Evolutionary conservation across 1,140 invertebrate genomes (phyloP), one percentile per base, ranked within the genome.

Genomic region (Saccostrea cuccullata): DNA sequence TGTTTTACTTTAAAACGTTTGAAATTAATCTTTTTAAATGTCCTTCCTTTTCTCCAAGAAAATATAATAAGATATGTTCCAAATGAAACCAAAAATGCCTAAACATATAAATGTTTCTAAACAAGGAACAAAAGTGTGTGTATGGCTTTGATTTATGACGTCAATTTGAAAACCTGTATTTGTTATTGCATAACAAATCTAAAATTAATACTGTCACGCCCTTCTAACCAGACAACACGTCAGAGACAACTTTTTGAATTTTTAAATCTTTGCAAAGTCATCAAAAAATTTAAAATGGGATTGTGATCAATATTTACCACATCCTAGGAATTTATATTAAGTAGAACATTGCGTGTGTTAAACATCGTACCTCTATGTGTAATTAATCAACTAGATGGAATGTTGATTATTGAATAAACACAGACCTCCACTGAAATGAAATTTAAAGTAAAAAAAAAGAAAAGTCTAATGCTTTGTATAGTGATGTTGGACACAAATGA

Each of bases 281-380:
- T 9, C 11, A 77, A 20, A 0, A n/a, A 40, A 40, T 30, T 30
- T 30, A 17, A 30, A 36, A 77, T 77, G 26, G 36, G 70, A 77
- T 77, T 77, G 70, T 77, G 70, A 36, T 77, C 26, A 12, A 30
- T 30, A 36, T 4, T 30, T 15, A 77, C 11, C 26, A 13, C 26
- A 73, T 23, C 20, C 5, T n/a, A 26, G 8, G 23, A 30, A 23
- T 13, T 40, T 77, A 15, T 77, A 77, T 30, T 77, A 77, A 77
- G 26, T 77, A 77, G 26, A 26, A 36, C 13, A 30, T 77, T 77
- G 70, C 70, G 70, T 77, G 70, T 64, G 17, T 64, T 64, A 64
- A n/a, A 64, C 26, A 77, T 30, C 12, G 70, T 36, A 77, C 0
- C 23, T 26, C 15, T 6, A n/a, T 20, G 15, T 20, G 17, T 64